Evolutionary conservation across 2,797 vertebrate genomes (phyloP), one percentile per base, ranked within the genome.

Genomic region (Lacerta viridis): DNA sequence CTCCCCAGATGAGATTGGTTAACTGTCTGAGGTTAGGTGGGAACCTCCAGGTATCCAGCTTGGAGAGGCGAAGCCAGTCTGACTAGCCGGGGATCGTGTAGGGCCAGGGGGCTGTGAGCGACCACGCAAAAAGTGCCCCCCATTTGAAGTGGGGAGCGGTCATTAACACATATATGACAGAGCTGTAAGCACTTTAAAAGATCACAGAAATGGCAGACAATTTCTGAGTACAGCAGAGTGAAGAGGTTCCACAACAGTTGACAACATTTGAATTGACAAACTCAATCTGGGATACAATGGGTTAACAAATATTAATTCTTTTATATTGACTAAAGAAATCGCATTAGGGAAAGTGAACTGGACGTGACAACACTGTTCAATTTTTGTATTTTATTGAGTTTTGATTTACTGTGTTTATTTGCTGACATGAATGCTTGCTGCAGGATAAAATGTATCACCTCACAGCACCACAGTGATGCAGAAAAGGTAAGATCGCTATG

Each of bases 271-370:
- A 66, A 17, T 64, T 64, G n/a, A 43, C 18, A 46, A 43, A 66
- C 9, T 46, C 17, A 78, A 5, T n/a, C 18, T 74, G 5, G 18
- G 11, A 64, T 64, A 64, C 61, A 64, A 68, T 68, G 10, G 36
- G 59, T 66, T 66, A 41, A 66, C n/a, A 71, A 68, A 64, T 7
- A 1, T 36, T 87, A 86, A 25, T 85, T 59, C 7, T 55, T 3
- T 27, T 72, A 89, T 93, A 77, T 90, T 29, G 23, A 80, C 13
- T 90, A 80, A 27, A 88, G 36, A 36, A 88, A 69, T 55, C 0
- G 0, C 64, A 80, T 68, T 89, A 86, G 83, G 64, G 3, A 82
- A 64, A 90, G 80, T n/a, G n/a, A 88, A 90, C 61, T 61, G 3
- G 15, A 85, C 27, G 7, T 86, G 17, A 68, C 77, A 68, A 55